Evolutionary conservation across 2,113 vertebrate genomes (phyloP).

Genomic region (Syrmaticus mikado): DNA sequence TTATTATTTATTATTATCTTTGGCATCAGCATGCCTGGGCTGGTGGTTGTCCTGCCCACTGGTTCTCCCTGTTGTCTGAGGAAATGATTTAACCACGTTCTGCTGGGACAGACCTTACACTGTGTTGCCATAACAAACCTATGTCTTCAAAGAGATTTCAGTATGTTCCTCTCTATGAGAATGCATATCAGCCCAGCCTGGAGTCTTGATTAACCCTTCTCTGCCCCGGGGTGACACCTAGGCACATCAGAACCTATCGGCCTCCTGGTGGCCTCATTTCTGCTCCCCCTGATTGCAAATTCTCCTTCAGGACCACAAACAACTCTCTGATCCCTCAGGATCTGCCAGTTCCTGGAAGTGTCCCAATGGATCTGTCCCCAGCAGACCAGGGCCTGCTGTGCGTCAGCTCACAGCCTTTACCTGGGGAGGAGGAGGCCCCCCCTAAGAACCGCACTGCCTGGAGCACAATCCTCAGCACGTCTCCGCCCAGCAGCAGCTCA

Average conservation of each 20-base stretch:
- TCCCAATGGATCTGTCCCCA: background rate
- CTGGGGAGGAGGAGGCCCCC: background rate
- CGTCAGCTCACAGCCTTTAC: background rate
- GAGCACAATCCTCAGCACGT: background rate
- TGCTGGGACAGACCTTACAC: background rate
- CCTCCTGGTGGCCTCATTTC: background rate
- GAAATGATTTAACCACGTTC: background rate
- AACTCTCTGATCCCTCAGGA: background rate
- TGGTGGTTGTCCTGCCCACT: background rate
- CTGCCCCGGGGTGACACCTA: background rate
- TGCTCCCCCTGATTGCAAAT: fast-evolving
- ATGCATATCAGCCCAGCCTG: background rate
- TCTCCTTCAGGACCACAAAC: background rate
- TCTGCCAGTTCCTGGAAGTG: background rate
- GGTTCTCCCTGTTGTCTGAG: background rate
- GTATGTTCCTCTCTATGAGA: background rate
- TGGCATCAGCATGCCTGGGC: background rate
- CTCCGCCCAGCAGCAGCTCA: background rate
- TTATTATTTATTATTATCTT: no score
- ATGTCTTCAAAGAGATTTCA: background rate
- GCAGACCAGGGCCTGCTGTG: background rate
- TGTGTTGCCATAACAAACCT: background rate
- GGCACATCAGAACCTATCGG: background rate
- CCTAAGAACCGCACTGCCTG: background rate
- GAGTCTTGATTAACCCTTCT: background rate